Evolutionary conservation across 1,140 invertebrate species (phyloP).

Genomic region (Drosophila paulistorum): DNA sequence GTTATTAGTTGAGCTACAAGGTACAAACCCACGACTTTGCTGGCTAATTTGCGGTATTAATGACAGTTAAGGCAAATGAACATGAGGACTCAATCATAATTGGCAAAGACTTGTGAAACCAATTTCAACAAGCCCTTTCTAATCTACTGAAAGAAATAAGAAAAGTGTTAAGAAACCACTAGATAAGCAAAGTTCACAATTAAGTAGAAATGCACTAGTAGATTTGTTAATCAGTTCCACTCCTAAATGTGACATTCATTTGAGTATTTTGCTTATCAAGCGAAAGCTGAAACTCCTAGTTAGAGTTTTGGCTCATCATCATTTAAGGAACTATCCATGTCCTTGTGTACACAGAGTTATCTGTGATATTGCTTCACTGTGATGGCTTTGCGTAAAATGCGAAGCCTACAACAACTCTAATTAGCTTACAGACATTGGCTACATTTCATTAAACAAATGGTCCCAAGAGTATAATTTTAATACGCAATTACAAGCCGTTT

Average conservation of each 20-base stretch:
- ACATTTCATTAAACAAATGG: constrained; percentile 80
- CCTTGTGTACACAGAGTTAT: neutral
- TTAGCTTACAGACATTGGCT: constrained; percentile 70
- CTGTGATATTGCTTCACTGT: constrained; percentile 18
- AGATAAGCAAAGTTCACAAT: no score
- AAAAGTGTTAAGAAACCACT: no score
- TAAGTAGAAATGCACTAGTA: no score
- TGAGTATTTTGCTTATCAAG: constrained; percentile 16
- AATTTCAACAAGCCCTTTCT: constrained; percentile 31
- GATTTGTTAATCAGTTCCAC: no score
- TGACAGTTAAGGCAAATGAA: constrained; percentile 40
- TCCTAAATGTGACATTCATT: neutral
- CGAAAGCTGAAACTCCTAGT: no score
- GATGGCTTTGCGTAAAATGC: constrained; percentile 59
- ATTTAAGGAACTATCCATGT: constrained; percentile 30
- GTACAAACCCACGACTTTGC: constrained; percentile 22
- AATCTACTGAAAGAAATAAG: neutral
- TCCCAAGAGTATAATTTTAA: constrained; percentile 76
- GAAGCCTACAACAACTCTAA: constrained; percentile 54
- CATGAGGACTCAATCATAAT: constrained; percentile 62
- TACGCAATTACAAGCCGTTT: constrained; percentile 75
- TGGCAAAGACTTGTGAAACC: constrained; percentile 47
- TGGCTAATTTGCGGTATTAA: constrained; percentile 73
- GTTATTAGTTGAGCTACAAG: constrained; percentile 60
- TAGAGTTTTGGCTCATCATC: neutral